Evolutionary conservation across 2,113 vertebrate species (phyloP).

Genomic region (Oceanites oceanicus): DNA sequence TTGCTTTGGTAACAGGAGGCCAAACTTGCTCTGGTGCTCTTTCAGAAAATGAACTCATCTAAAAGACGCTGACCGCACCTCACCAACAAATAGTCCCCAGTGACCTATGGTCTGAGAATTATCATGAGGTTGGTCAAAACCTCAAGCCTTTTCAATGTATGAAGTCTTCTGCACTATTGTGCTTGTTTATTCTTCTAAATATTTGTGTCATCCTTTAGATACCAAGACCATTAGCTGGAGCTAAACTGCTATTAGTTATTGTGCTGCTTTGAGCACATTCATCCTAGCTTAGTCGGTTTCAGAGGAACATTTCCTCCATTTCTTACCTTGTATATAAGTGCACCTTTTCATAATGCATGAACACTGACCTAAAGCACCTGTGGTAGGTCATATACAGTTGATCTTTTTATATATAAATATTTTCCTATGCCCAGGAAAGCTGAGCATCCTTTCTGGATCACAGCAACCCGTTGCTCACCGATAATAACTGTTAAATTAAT

Average conservation of each 20-base stretch:
- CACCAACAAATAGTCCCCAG: neutral
- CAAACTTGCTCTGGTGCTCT: neutral
- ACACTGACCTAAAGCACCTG: neutral
- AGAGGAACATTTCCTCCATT: neutral
- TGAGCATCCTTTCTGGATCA: neutral
- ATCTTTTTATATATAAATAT: neutral
- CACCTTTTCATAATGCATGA: neutral
- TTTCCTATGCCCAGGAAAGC: neutral
- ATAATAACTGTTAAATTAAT: neutral
- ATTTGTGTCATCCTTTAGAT: neutral
- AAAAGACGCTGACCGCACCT: neutral
- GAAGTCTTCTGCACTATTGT: neutral
- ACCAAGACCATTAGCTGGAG: neutral
- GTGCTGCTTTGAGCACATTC: neutral
- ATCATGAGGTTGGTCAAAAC: neutral
- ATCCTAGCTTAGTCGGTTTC: neutral
- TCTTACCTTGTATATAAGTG: neutral
- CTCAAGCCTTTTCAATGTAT: neutral
- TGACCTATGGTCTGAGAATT: neutral
- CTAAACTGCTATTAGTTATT: neutral
- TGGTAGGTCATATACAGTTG: neutral
- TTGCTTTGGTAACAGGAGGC: neutral
- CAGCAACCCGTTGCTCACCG: neutral
- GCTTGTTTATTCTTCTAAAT: neutral
- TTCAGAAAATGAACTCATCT: neutral